Conservation (phyloP, 2,113 vertebrate species). For the Pedetes capensis region DNA sequence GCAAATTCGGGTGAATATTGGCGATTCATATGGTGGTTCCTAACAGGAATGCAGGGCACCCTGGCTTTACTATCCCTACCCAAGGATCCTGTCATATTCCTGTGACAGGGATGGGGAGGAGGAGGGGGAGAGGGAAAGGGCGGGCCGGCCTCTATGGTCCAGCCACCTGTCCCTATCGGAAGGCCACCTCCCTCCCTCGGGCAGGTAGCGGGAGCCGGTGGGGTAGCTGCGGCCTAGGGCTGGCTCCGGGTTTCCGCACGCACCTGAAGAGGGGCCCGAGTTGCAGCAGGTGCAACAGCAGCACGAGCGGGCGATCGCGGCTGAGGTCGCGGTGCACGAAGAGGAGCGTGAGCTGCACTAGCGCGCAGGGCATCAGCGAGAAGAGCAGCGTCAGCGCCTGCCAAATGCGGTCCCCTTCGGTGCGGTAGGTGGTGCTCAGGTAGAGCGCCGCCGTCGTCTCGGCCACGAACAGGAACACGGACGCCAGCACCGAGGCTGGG, state of each 20-base stretch:
- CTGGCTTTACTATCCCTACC: background rate
- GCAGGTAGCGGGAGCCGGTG: background rate
- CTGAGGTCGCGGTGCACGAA: conserved; percentile 97
- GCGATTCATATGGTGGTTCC: background rate
- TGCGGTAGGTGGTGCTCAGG: conserved; percentile 92
- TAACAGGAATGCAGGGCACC: background rate
- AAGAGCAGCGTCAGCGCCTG: conserved; percentile 94
- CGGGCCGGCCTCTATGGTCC: background rate
- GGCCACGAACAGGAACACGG: conserved; percentile 92
- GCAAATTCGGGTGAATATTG: background rate
- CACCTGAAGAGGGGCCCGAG: conserved; percentile 96
- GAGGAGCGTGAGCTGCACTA: conserved; percentile 96
- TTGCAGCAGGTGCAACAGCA: conserved; percentile 96
- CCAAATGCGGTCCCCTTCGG: conserved; percentile 94
- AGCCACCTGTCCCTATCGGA: background rate
- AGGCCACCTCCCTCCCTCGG: background rate
- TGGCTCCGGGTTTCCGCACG: conserved; percentile 64
- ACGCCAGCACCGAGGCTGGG: conserved; percentile 92
- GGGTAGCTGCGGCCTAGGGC: background rate
- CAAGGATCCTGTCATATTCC: background rate
- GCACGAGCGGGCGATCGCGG: conserved; percentile 92
- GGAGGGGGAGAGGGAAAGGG: background rate
- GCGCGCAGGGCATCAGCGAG: conserved; percentile 91
- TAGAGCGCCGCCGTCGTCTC: conserved; percentile 92
- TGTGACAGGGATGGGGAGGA: background rate